Percentiles rank a stretch among this genome's conserved stretches.
These are phyloP conservation scores for Pithys albifrons DNA, from an alignment of 2,113 vertebrate species.

Conservation along the genomic window DNA sequence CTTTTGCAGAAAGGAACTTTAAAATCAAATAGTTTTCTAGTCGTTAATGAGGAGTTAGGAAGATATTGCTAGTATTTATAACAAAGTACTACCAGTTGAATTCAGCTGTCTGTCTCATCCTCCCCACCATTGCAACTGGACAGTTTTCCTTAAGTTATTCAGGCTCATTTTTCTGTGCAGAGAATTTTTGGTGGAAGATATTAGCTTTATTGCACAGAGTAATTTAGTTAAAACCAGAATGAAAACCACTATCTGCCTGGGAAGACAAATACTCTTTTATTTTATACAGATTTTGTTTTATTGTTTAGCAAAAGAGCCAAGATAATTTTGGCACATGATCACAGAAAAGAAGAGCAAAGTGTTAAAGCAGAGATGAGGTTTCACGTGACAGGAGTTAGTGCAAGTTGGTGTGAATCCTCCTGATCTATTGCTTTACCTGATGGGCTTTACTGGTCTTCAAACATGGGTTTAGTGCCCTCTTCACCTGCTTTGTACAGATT, in stretches of 20 bases:
- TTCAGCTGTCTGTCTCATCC: background rate
- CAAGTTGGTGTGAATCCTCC: background rate
- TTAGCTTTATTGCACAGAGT: background rate
- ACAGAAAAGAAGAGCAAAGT: background rate
- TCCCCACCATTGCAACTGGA: background rate
- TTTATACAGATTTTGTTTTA: background rate
- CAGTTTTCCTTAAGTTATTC: background rate
- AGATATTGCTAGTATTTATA: background rate
- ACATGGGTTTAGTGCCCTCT: background rate
- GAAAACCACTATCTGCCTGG: background rate
- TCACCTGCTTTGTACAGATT: background rate
- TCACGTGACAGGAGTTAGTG: background rate
- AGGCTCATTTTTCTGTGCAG: background rate
- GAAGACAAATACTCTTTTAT: background rate
- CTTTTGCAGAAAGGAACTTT: background rate
- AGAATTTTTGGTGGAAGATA: background rate
- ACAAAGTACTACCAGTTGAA: background rate
- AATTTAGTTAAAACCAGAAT: background rate
- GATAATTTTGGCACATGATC: background rate
- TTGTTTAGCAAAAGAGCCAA: background rate
- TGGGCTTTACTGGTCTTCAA: background rate
- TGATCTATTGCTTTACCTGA: background rate
- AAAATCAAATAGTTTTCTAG: background rate
- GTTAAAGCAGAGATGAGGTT: background rate
- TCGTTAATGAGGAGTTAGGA: background rate